Evolutionary conservation across 1,140 invertebrate genomes (phyloP).

Genomic region (Heliconius himera): DNA sequence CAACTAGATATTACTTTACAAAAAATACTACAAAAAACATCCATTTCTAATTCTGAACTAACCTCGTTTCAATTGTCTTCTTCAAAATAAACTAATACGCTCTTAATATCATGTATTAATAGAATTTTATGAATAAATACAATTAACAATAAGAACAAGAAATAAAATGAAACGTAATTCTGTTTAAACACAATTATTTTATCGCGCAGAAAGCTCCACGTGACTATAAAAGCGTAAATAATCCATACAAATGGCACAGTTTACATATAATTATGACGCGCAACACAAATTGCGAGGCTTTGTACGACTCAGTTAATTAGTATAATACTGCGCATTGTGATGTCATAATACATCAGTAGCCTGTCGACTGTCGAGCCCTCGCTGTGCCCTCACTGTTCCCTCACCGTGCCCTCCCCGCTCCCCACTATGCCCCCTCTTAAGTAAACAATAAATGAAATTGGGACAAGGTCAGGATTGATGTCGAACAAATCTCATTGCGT

Average conservation of each 20-base stretch:
- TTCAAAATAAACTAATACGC: neutral
- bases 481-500: constrained; percentile 13
- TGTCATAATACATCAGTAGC: constrained; percentile 5
- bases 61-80: too few relatives aligned
- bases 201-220: constrained; percentile 1
- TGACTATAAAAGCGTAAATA: constrained; percentile 16
- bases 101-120: too few relatives aligned
- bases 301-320: constrained; percentile 17
- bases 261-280: constrained; percentile 14
- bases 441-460: neutral
- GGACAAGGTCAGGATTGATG: constrained; percentile 13
- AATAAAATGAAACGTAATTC: neutral
- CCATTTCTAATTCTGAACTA: too few relatives aligned
- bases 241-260: constrained; percentile 11
- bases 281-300: constrained; percentile 7
- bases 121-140: too few relatives aligned
- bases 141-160: too few relatives aligned
- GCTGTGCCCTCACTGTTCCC: neutral
- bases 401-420: too few relatives aligned
- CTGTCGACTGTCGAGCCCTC: neutral
- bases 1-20: too few relatives aligned
- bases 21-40: too few relatives aligned
- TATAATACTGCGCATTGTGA: constrained; percentile 11
- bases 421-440: neutral
- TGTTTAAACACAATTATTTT: neutral